Base-by-base conservation (phyloP, 1,140 invertebrate species). In the Hyles vespertilio region DNA sequence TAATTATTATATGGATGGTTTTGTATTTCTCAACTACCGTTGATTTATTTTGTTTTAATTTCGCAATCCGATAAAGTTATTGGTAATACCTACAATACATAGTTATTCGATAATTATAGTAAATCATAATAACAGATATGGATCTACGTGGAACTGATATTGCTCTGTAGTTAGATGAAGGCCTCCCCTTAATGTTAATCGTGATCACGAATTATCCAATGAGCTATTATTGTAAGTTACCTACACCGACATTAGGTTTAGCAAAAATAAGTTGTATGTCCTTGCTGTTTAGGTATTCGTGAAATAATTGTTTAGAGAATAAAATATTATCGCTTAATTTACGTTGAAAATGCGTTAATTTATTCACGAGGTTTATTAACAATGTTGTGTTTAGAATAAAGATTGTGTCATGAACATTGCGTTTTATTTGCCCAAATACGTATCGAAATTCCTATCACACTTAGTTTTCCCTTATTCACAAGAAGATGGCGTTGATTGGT, bases 311-410 rank as follows among this genome's bases (percentile, higher is more conserved):
- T 65, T 58, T 61, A 62, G 54, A 47, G 22, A 22, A 22, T 22
- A 22, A 22, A 52, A 56, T 51, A 64, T 62, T 53, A 57, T 69
- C 60, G 65, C 66, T 74, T 74, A 32, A 53, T 65, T 73, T 74
- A 34, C 65, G 65, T 72, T 72, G 36, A 65, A 44, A 22, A 66
- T 74, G 63, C 56, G 59, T 74, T 72, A 8, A 61, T 77, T 74
- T 71, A 59, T 66, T 69, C 68, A 33, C 33, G 58, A 69, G 51
- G 51, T 77, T 69, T 74, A 73, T 66, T 62, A 72, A 66, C 43
- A 72, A 69, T 69, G 72, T 77, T 79, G 70, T 80, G 69, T 80
- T 84, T 82, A 73, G 74, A 79, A 81, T 84, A 78, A 84, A 84
- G 63, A 74, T 70, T 77, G 72, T 84, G 79, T 80, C 76, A 69